These are phyloP conservation scores for Mallotus villosus DNA, from an alignment of 2,797 vertebrate genomes.

Conservation along the genomic window DNA sequence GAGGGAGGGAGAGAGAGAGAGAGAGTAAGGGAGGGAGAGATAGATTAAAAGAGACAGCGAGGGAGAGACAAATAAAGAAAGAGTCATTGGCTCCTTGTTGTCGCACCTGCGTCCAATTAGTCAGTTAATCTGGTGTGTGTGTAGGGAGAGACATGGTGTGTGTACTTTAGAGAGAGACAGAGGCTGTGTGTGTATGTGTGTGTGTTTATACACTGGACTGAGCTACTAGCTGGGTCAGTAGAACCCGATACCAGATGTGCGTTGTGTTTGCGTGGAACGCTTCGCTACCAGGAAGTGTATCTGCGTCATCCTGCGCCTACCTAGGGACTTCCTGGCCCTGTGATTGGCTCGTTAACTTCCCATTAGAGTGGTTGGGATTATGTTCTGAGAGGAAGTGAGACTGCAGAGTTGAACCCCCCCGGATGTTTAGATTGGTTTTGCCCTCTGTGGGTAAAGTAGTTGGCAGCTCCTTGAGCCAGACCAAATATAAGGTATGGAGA, in stretches of 20 bases:
- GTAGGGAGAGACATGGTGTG: not conserved
- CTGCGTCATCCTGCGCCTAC: constrained; percentile 42
- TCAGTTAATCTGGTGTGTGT: not conserved
- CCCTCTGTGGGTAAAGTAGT: constrained; percentile 18
- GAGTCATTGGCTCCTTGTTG: not conserved
- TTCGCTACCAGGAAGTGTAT: constrained; percentile 51
- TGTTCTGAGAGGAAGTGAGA: constrained; percentile 31
- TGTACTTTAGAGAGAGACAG: not conserved
- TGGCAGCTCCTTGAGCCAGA: constrained; percentile 22
- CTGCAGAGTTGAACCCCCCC: constrained; percentile 14
- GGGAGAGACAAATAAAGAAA: not conserved
- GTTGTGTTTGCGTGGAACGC: not conserved
- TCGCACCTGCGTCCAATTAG: constrained; percentile 29
- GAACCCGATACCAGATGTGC: constrained; percentile 40
- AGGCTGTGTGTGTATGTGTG: not conserved
- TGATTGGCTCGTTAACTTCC: constrained; percentile 48
- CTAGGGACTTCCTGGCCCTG: constrained; percentile 27
- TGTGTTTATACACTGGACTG: not conserved
- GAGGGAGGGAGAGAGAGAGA: not conserved
- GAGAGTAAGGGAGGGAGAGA: not conserved
- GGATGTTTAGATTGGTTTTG: constrained; percentile 35
- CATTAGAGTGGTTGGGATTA: constrained; percentile 37
- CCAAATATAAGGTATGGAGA: constrained; percentile 5
- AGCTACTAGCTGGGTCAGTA: constrained; percentile 14
- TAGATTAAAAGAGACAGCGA: not conserved